Conservation (phyloP, 92 coral and sea anemone genomes). For the Zoanthus gigantus region DNA sequence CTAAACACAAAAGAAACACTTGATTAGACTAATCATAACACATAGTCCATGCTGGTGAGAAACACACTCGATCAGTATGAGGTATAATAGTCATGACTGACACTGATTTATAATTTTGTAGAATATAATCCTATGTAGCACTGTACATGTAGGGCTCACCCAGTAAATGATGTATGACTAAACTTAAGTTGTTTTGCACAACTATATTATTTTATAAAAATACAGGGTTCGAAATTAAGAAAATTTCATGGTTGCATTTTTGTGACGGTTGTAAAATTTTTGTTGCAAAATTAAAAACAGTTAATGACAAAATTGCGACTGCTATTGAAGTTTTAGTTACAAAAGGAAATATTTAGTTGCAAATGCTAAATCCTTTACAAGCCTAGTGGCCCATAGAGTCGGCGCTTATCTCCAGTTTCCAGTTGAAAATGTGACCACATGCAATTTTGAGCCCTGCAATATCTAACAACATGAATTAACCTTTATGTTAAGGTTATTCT, state of each 20-base stretch:
- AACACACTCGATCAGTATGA: conserved; percentile 20
- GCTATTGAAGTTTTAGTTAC: too few relatives aligned
- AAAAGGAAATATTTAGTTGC: too few relatives aligned
- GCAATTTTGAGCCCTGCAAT: too few relatives aligned
- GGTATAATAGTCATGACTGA: conserved; percentile 13
- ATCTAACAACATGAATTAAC: conserved; percentile 1
- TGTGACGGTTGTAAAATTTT: not conserved
- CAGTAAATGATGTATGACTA: too few relatives aligned
- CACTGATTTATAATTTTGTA: not conserved
- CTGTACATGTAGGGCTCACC: not conserved
- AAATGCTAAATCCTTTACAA: too few relatives aligned
- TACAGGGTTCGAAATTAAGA: too few relatives aligned
- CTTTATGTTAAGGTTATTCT: conserved; percentile 12
- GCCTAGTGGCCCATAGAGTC: too few relatives aligned
- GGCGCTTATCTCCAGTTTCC: too few relatives aligned
- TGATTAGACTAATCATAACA: conserved; percentile 10
- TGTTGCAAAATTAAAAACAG: not conserved
- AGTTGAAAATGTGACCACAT: too few relatives aligned
- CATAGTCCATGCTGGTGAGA: conserved; percentile 12
- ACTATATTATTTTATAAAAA: too few relatives aligned
- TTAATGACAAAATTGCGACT: not conserved
- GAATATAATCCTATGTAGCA: conserved; percentile 2
- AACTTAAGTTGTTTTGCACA: too few relatives aligned
- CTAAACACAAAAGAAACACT: conserved; percentile 6
- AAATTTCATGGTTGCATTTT: too few relatives aligned